Conservation (phyloP, 2,113 vertebrate species). For the Mus spicilegus region DNA sequence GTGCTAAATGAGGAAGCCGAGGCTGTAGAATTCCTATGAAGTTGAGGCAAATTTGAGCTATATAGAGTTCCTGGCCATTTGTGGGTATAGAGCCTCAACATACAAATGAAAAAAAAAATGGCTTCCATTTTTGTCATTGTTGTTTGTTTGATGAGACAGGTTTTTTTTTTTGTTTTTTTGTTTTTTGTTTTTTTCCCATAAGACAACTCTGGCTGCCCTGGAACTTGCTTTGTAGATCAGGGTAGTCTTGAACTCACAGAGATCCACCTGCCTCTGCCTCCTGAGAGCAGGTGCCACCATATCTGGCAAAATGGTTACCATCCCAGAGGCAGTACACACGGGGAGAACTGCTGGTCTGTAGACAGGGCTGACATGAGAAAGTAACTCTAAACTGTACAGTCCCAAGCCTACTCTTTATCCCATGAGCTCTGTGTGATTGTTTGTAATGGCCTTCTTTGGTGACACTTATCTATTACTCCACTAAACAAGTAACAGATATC, state of each 20-base stretch:
- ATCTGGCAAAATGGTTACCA: not conserved
- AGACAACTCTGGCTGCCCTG: no score
- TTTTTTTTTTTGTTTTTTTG: no score
- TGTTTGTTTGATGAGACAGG: no score
- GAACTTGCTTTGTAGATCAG: no score
- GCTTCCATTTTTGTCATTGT: not conserved
- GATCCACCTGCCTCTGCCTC: no score
- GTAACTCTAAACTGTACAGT: conserved; percentile 38
- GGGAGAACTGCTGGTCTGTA: not conserved
- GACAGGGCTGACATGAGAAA: not conserved
- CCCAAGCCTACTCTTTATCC: not conserved
- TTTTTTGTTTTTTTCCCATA: no score
- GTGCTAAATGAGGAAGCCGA: not conserved
- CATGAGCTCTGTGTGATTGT: not conserved
- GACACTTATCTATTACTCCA: not conserved
- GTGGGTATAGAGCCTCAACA: not conserved
- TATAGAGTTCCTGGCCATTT: not conserved
- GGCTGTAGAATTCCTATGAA: not conserved
- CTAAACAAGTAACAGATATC: not conserved
- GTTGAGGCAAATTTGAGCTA: not conserved
- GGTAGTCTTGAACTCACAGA: no score
- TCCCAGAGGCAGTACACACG: not conserved
- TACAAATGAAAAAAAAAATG: no score
- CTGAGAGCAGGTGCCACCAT: no score
- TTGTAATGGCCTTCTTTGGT: not conserved